These are phyloP conservation scores for Conus betulinus DNA, from an alignment of 1,140 invertebrate genomes.

Conservation along the genomic window DNA sequence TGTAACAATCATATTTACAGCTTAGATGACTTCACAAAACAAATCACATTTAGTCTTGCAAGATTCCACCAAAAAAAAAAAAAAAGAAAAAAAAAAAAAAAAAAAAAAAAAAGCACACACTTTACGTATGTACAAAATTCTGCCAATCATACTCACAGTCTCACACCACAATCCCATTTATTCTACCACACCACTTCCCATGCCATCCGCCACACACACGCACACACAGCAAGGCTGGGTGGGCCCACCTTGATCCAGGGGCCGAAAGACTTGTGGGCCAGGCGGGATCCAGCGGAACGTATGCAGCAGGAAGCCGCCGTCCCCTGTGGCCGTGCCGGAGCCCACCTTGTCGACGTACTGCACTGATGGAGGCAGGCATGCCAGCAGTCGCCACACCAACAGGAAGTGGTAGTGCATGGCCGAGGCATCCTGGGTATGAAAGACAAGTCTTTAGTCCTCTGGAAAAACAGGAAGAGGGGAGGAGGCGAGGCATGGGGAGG, in stretches of 20 bases:
- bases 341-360: slow-evolving; percentile 89
- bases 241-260: slow-evolving; percentile 80
- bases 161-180: neutral
- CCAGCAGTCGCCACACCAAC: slow-evolving; percentile 87
- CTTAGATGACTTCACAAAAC: no score
- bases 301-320: slow-evolving; percentile 81
- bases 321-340: slow-evolving; percentile 76
- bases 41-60: no score
- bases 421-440: slow-evolving; percentile 81
- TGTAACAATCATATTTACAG: no score
- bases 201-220: neutral
- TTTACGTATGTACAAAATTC: neutral
- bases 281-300: slow-evolving; percentile 86
- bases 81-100: no score
- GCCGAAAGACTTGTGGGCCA: slow-evolving; percentile 84
- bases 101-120: neutral
- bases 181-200: neutral
- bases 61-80: no score
- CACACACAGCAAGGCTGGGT: neutral
- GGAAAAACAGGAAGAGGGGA: no score
- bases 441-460: no score
- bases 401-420: slow-evolving; percentile 94
- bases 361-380: slow-evolving; percentile 90
- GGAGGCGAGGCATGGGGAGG: no score
- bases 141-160: neutral